phyloP scores from a whole-genome alignment of 1,140 invertebrate genomes.

The Ostrea edulis region DNA sequence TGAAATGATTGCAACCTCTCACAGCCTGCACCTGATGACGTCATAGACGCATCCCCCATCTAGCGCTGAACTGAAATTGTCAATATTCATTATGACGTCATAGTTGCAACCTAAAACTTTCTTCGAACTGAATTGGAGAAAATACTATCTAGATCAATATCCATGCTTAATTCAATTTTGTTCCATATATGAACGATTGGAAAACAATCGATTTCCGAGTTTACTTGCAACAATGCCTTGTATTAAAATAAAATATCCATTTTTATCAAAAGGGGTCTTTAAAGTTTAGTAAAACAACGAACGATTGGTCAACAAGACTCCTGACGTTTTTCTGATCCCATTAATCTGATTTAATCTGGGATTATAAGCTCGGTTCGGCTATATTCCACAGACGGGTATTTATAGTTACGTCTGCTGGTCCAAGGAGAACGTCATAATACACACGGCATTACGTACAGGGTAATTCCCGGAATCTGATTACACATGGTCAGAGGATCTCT shows the following conservation, averaged over 20 bases:
- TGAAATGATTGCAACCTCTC: slow-evolving; percentile 34
- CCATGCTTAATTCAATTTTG: neutral
- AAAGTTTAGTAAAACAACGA: slow-evolving; percentile 3
- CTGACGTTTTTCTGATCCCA: slow-evolving; percentile 1
- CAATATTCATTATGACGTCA: neutral
- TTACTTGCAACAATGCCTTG: neutral
- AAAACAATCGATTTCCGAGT: neutral
- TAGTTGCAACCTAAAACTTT: neutral
- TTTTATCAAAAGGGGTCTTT: neutral
- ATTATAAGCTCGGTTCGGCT: slow-evolving; percentile 23
- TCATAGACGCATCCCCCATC: neutral
- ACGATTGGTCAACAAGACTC: neutral
- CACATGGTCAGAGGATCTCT: neutral
- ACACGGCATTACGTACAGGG: neutral
- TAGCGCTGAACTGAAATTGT: no score
- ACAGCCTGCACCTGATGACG: neutral
- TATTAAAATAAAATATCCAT: neutral
- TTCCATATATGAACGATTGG: neutral
- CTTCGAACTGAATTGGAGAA: neutral
- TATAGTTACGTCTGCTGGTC: neutral
- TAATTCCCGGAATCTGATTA: slow-evolving; percentile 37
- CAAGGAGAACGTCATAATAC: neutral
- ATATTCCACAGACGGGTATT: neutral
- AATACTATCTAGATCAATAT: neutral
- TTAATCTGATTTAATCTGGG: neutral